Percentiles rank a stretch among this genome's conserved stretches.
These are phyloP conservation scores for Potorous gilbertii DNA, from an alignment of 2,797 vertebrate genomes.

Conservation along the genomic window DNA sequence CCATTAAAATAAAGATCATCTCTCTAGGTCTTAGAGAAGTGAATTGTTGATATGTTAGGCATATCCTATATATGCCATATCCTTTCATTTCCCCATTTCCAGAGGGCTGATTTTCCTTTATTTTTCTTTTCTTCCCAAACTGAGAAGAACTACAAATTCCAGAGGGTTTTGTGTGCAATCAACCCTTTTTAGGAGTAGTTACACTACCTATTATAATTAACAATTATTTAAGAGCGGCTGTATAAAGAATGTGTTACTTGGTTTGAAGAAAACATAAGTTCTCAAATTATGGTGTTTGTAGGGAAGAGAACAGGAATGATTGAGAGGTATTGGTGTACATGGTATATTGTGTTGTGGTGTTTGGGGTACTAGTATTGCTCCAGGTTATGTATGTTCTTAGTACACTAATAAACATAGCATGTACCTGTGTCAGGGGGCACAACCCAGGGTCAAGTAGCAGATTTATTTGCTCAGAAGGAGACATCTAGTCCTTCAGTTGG, in stretches of 20 bases:
- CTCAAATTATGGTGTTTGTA: neutral
- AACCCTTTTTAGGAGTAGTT: neutral
- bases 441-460: neutral
- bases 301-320: too few species aligned
- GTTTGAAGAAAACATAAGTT: neutral
- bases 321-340: neutral
- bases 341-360: neutral
- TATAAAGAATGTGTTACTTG: neutral
- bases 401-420: neutral
- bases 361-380: neutral
- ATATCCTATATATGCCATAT: too few species aligned
- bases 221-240: neutral
- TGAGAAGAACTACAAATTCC: too few species aligned
- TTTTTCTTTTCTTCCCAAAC: neutral
- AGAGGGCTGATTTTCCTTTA: neutral
- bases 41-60: neutral
- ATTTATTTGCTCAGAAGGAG: neutral
- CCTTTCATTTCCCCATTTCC: neutral
- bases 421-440: neutral
- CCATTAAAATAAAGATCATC: too few species aligned
- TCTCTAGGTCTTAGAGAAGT: neutral
- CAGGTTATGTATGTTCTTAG: too few species aligned
- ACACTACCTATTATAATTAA: neutral
- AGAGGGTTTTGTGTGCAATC: neutral
- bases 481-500: too few species aligned